Base-by-base conservation (phyloP, 2,113 vertebrate species). In the Misgurnus anguillicaudatus region DNA sequence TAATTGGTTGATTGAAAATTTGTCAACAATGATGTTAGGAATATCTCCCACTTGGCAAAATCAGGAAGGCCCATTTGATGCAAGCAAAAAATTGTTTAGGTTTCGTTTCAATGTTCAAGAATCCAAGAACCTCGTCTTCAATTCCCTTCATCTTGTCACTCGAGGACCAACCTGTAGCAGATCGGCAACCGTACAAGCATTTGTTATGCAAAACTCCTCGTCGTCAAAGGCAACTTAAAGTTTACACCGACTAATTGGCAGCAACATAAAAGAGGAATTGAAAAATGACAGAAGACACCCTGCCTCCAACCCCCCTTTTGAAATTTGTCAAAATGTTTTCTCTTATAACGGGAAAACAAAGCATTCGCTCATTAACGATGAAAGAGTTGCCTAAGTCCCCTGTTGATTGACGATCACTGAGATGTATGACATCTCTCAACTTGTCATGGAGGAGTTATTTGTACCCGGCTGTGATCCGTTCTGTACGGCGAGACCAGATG, bases 351-450 rank as follows among this genome's bases (percentile, higher is more conserved):
- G 73, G 84, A 87, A 90, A 90, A 91, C 88, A 91, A 90, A 90
- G 89, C 87, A 87, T 89, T 88, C 83, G 85, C 89, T 92, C 84
- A 78, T 91, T 92, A 93, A 90, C 87, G 89, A 92, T 89, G 88
- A 92, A 92, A 89, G 87, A 82, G 81, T 86, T 88, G 81, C 86
- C 84, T 85, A 86, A 91, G 84, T 92, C 92, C 90, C 91, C 87
- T 87, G 92, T 89, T 91, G 92, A 91, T 86, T 90, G 91, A 93
- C 88, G 87, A 91, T 91, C 91, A 91, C 86, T 90, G 90, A 92
- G 91, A 92, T 93, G 90, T 92, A 90, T 91, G 92, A 93, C 92
- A 92, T 90, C 91, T 89, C 90, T 92, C 92, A 91, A 90, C 92
- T 90, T 91, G 91, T 90, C 90, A 90, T 88, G 69, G 87, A 89